Evolutionary conservation across 2,797 vertebrate species (phyloP).

Genomic region (Cryptoprocta ferox): DNA sequence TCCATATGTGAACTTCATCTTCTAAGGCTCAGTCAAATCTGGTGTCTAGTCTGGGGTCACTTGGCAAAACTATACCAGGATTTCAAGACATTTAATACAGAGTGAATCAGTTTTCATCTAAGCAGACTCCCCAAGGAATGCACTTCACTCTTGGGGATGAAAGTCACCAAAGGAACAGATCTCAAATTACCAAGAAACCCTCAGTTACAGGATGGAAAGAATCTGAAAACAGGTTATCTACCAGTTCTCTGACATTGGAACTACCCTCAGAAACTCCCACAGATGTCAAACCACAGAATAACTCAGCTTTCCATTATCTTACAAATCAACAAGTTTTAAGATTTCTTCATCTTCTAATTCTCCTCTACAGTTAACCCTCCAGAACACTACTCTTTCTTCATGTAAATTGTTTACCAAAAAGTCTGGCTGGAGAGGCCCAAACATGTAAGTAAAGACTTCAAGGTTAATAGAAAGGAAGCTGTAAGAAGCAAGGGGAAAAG

Average conservation of each 20-base stretch:
- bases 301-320: not conserved
- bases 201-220: not conserved
- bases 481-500: not conserved
- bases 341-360: not conserved
- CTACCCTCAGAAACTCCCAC: not conserved
- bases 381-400: not conserved
- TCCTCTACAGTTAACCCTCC: not conserved
- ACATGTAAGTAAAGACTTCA: not conserved
- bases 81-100: not conserved
- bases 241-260: not conserved
- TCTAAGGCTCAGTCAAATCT: not conserved
- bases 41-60: not conserved
- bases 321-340: conserved; percentile 8
- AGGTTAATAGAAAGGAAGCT: not conserved
- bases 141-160: not conserved
- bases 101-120: not conserved
- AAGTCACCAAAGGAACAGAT: conserved; percentile 15
- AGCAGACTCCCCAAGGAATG: not conserved
- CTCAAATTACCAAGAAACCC: conserved; percentile 13
- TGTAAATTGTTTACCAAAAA: not conserved
- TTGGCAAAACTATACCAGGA: not conserved
- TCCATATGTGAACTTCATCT: not conserved
- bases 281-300: not conserved
- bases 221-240: not conserved
- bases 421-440: not conserved